phyloP scores from a whole-genome alignment of 1,140 invertebrate genomes.

The Spodoptera frugiperda region DNA sequence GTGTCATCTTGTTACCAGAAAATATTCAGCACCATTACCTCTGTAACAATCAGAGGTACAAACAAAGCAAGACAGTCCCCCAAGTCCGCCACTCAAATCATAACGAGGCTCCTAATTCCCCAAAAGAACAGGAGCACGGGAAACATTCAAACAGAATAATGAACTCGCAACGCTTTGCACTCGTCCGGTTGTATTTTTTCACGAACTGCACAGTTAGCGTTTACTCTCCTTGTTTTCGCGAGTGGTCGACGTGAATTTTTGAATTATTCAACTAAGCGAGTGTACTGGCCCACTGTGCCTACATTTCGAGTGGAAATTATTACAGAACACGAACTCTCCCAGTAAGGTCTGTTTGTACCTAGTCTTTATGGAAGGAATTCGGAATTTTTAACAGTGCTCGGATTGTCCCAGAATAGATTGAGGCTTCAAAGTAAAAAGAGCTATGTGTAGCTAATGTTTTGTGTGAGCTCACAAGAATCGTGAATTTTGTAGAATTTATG shows the following conservation, averaged over 20 bases:
- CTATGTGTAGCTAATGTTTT: too few species aligned
- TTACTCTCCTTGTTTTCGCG: slow-evolving; percentile 66
- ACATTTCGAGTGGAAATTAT: slow-evolving; percentile 45
- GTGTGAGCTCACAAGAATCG: too few species aligned
- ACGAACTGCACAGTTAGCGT: slow-evolving; percentile 54
- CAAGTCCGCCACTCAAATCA: slow-evolving; percentile 33
- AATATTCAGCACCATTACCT: slow-evolving; percentile 17
- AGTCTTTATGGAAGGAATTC: slow-evolving; percentile 40
- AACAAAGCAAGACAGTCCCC: slow-evolving; percentile 12
- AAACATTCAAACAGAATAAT: slow-evolving; percentile 50
- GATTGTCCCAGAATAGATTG: slow-evolving; percentile 3
- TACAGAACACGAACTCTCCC: slow-evolving; percentile 38
- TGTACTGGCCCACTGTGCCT: slow-evolving; percentile 58
- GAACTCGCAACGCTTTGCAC: slow-evolving; percentile 41
- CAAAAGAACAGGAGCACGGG: slow-evolving; percentile 19
- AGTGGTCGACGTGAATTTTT: slow-evolving; percentile 69
- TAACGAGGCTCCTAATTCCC: slow-evolving; percentile 36
- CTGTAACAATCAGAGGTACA: background rate
- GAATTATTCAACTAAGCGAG: slow-evolving; percentile 74
- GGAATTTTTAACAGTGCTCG: slow-evolving; percentile 33
- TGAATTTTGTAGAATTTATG: too few species aligned
- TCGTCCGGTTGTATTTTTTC: slow-evolving; percentile 58
- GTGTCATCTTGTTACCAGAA: slow-evolving; percentile 9
- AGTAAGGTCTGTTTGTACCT: slow-evolving; percentile 30
- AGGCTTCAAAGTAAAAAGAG: slow-evolving; percentile 6